Base-by-base conservation (phyloP, 1,140 invertebrate genomes). In the Hermetia illucens region DNA sequence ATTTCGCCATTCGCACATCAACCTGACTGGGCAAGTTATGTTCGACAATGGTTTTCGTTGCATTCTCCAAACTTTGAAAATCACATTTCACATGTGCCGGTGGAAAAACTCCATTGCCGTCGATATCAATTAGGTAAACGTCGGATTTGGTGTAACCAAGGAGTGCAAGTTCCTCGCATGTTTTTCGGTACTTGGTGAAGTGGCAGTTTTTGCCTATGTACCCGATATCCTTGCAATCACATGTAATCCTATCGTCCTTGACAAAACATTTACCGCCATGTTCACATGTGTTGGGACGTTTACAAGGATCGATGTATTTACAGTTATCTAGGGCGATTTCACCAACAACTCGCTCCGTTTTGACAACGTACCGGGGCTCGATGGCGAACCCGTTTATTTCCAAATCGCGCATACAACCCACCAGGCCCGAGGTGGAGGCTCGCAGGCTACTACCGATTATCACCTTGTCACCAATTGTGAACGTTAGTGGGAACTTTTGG, bases 151-250 rank as follows among this genome's bases (percentile, higher is more conserved):
- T 86, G 48, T 85, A 85, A 17, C 79, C 79, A 4, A 91, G 58
- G 3, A 92, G 65, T 9, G 86, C 88, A 31, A 94, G 56, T 53
- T 93, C 88, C 63, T 94, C 88, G 57, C 90, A 95, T 0, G 88
- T 91, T 55, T 86, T 82, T 41, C 84, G 74, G 52, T 86, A 89
- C 36, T 80, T 73, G 8, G 90, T 81, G 52, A 94, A 95, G 55
- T 94, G 89, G 49, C 90, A 95, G 51, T 92, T 90, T 53, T 85
- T 85, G 21, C 90, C 90, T 29, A 83, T 85, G 40, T 83, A 83
- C 2, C 80, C 86, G 5, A 85, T 90, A 34, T 78, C 79, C 12
- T 75, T 78, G 60, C 90, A 95, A 47, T 93, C 83, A 54, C 90
- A 95, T 3, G 76, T 80, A 12, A 91, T 75, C 36, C 77, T 68